These are phyloP conservation scores for Tympanoctomys barrerae DNA, from an alignment of 2,797 vertebrate species.

Conservation along the genomic window DNA sequence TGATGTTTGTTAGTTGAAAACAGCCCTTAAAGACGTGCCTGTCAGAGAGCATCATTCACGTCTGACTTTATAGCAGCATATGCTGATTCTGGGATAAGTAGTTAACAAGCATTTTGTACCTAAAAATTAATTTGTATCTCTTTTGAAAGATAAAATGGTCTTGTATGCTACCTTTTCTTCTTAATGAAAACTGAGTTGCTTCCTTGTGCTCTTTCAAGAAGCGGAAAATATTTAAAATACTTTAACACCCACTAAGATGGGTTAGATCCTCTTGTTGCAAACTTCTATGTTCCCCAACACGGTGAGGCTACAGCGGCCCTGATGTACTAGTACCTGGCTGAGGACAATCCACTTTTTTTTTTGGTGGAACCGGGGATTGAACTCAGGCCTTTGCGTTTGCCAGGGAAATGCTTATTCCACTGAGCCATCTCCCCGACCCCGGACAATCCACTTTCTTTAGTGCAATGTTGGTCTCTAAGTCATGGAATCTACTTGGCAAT, in stretches of 20 bases:
- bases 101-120: slow-evolving; percentile 16
- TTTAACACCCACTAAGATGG: background rate
- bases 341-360: slow-evolving; percentile 3
- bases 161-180: background rate
- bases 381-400: too few relatives aligned
- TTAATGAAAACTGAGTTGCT: slow-evolving; percentile 2
- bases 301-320: background rate
- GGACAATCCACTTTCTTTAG: slow-evolving; percentile 7
- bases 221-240: slow-evolving; percentile 33
- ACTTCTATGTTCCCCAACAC: background rate
- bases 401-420: too few relatives aligned
- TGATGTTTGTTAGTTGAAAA: background rate
- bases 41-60: background rate
- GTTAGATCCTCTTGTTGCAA: background rate
- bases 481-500: slow-evolving; percentile 17
- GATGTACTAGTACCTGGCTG: background rate
- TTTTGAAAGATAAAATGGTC: slow-evolving; percentile 45
- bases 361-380: too few relatives aligned
- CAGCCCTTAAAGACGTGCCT: background rate
- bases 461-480: background rate
- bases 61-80: background rate
- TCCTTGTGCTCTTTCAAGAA: slow-evolving; percentile 47
- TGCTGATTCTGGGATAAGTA: background rate
- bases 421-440: too few relatives aligned
- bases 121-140: slow-evolving; percentile 60